Evolutionary conservation across 2,797 vertebrate genomes (phyloP), one percentile per base, ranked within the genome.

Genomic region (Gymnopithys bicolor): DNA sequence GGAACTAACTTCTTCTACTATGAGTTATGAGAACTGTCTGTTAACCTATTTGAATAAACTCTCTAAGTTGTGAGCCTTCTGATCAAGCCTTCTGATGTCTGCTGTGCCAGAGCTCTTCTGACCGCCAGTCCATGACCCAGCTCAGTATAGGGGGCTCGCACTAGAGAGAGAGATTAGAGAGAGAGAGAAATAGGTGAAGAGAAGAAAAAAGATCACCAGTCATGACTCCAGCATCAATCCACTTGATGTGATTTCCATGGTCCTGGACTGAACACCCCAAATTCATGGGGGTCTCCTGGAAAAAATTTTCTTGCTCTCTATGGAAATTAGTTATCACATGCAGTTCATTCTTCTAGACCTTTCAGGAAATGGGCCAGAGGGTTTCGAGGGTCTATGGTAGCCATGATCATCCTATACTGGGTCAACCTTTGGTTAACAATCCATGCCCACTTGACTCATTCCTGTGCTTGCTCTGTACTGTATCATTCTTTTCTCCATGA

Each of bases 371-470:
- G 39, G 19, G 39, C 22, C 9, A 15, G 60, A 62, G 39, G 19
- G 13, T 13, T 62, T 62, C 6, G 19, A 28, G 27, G 27, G 13
- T 41, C 17, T 39, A 28, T 28, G 27, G 35, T 60, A 25, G 12
- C 13, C 25, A 60, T 19, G 35, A 28, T 28, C 25, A 32, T 35
- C 58, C 18, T 59, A 28, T 27, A 28, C 22, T 52, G 67, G 15
- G 43, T 60, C 0, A 0, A 11, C 33, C 3, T n/a, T 84, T 13
- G 4, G 16, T 7, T 13, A 10, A 60, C 48, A 46, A 33, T n/a
- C 33, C 9, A 11, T 33, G 28, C 16, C 0, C 0, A 11, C 39
- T 35, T 41, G 33, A 25, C 21, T 86, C 11, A 39, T 33, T 33
- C 21, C 30, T 22, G 7, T 41, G 13, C 32, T 33, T 62, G 16